Evolutionary conservation across 2,888 invertebrate species (phyloP).

Genomic region (Ophion obscuratus): DNA sequence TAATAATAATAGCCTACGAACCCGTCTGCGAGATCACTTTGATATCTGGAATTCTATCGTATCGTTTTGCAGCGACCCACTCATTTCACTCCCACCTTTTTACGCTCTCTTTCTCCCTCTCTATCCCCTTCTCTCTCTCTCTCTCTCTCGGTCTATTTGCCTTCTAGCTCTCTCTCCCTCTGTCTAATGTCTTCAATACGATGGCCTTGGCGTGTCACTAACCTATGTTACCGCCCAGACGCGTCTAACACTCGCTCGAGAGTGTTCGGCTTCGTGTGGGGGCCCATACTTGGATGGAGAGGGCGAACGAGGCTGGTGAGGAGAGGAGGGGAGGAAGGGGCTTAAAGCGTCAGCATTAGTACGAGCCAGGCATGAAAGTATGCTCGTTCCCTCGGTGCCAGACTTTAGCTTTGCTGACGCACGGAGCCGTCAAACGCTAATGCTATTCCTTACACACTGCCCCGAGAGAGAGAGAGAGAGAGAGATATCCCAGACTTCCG

Average conservation of each 20-base stretch:
- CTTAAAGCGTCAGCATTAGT: conserved; percentile 20
- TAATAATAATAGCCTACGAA: conserved; percentile 28
- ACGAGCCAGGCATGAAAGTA: conserved; percentile 37
- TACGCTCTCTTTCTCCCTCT: conserved; percentile 7
- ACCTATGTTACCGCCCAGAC: conserved; percentile 80
- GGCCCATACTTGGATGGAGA: conserved; percentile 19
- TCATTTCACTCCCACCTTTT: conserved; percentile 23
- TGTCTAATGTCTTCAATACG: conserved; percentile 50
- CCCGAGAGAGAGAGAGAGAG: conserved; percentile 43
- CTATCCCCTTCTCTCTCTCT: neutral
- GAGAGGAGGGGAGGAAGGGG: neutral
- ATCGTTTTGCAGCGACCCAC: conserved; percentile 23
- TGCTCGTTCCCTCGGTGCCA: conserved; percentile 49
- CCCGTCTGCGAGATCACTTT: conserved; percentile 35
- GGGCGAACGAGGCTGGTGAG: neutral
- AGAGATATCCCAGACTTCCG: conserved; percentile 78
- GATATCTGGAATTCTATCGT: conserved; percentile 43
- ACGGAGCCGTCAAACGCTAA: conserved; percentile 68
- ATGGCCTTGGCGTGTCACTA: conserved; percentile 81
- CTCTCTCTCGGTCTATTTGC: neutral
- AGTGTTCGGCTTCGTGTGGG: conserved; percentile 25
- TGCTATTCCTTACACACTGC: conserved; percentile 80
- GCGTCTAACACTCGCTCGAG: conserved; percentile 66
- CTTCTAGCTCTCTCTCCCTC: conserved; percentile 15
- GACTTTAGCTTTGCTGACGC: conserved; percentile 34